Percentiles rank a stretch among this genome's conserved stretches.
Evolutionary conservation across 2,797 vertebrate genomes (phyloP).

Genomic region (Crax fasciolata): DNA sequence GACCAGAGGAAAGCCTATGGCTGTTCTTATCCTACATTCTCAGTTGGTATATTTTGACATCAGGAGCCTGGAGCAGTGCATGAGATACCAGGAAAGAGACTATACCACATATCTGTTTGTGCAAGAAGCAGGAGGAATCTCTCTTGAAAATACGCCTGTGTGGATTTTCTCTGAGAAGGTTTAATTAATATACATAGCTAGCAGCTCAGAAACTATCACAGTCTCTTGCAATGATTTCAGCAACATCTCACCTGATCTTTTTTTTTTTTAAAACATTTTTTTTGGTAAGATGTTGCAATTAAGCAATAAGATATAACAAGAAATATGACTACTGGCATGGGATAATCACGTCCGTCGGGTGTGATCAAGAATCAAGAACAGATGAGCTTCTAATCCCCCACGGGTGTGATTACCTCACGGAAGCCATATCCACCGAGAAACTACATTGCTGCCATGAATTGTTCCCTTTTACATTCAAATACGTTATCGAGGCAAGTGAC

Average conservation of each 20-base stretch:
- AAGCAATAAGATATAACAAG: neutral
- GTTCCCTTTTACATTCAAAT: neutral
- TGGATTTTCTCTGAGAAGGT: slow-evolving; percentile 33
- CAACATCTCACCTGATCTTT: neutral
- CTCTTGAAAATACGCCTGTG: neutral
- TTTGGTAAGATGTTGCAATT: neutral
- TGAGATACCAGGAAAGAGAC: slow-evolving; percentile 67
- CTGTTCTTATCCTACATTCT: slow-evolving; percentile 71
- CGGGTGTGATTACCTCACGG: neutral
- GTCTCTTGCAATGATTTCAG: neutral
- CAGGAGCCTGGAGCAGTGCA: slow-evolving; percentile 55
- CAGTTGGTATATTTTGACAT: slow-evolving; percentile 71
- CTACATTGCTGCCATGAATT: neutral
- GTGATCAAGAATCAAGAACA: slow-evolving; percentile 31
- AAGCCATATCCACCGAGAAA: neutral
- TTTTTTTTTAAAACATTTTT: neutral
- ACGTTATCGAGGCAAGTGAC: neutral
- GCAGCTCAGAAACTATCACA: slow-evolving; percentile 18
- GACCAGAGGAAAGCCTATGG: slow-evolving; percentile 47
- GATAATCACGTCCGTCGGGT: slow-evolving; percentile 41
- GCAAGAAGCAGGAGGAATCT: neutral
- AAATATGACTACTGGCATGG: slow-evolving; percentile 23
- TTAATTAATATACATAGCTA: slow-evolving; percentile 40
- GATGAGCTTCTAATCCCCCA: slow-evolving; percentile 2
- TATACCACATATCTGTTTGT: slow-evolving; percentile 23